Evolutionary conservation across 1,140 invertebrate genomes (phyloP).

Genomic region (Chymomyza costata): DNA sequence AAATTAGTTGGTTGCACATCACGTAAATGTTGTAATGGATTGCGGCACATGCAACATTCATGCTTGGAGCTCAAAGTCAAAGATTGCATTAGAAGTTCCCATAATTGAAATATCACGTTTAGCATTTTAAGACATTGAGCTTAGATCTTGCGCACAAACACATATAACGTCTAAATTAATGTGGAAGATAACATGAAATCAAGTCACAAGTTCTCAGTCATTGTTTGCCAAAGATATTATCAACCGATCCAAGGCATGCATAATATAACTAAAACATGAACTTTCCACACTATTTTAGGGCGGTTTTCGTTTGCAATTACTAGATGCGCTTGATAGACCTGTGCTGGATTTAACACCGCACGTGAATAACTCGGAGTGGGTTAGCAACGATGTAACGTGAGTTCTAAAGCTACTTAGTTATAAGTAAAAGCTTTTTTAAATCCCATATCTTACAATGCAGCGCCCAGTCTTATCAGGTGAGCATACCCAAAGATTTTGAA

Average conservation of each 20-base stretch:
- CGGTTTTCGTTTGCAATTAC: constrained; percentile 88
- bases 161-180: too few species aligned
- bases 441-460: constrained; percentile 76
- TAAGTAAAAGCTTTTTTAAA: not conserved
- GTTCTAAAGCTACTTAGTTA: constrained; percentile 48
- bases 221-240: constrained; percentile 44
- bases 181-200: constrained; percentile 21
- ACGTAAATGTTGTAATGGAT: constrained; percentile 37
- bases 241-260: constrained; percentile 1
- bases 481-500: constrained; percentile 86
- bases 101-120: constrained; percentile 41
- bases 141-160: not conserved
- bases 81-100: constrained; percentile 49
- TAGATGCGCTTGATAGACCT: constrained; percentile 87
- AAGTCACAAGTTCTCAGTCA: constrained; percentile 64
- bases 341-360: constrained; percentile 89
- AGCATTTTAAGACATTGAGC: constrained; percentile 14
- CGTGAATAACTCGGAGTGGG: constrained; percentile 85
- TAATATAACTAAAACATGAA: constrained; percentile 24
- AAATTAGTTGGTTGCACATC: constrained; percentile 14
- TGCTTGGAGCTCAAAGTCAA: constrained; percentile 37
- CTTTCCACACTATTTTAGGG: constrained; percentile 80
- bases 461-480: constrained; percentile 86
- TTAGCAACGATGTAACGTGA: constrained; percentile 85
- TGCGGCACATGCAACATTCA: constrained; percentile 50